These are phyloP conservation scores for Nymphalis urticae DNA, from an alignment of 2,888 invertebrate genomes.

Conservation along the genomic window DNA sequence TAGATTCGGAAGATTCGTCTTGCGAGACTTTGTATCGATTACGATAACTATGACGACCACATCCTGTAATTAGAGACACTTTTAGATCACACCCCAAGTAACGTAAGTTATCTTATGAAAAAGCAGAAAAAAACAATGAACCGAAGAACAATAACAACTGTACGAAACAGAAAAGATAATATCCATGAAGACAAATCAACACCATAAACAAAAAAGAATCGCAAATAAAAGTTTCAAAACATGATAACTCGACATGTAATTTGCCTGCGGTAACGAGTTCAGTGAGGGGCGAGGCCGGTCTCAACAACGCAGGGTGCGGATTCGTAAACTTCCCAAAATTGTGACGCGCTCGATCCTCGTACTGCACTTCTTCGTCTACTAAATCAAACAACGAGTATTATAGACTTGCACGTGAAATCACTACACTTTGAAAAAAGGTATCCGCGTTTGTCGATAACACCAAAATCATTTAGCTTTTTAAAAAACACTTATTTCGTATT, in stretches of 20 bases:
- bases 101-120: slow-evolving; percentile 16
- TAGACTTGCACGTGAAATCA: not conserved
- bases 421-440: not conserved
- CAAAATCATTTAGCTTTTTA: too few relatives aligned
- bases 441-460: too few relatives aligned
- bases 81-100: slow-evolving; percentile 38
- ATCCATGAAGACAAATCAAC: slow-evolving; percentile 16
- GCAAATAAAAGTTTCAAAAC: slow-evolving; percentile 28
- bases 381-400: slow-evolving; percentile 8
- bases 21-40: slow-evolving; percentile 58
- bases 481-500: too few relatives aligned
- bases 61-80: slow-evolving; percentile 63
- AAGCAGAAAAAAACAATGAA: slow-evolving; percentile 26
- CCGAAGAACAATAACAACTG: not conserved
- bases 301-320: slow-evolving; percentile 69
- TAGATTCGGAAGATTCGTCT: slow-evolving; percentile 72
- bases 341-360: slow-evolving; percentile 65
- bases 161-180: slow-evolving; percentile 21
- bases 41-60: slow-evolving; percentile 60
- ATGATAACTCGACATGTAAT: slow-evolving; percentile 28
- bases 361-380: slow-evolving; percentile 57
- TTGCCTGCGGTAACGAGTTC: slow-evolving; percentile 79
- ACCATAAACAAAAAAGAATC: slow-evolving; percentile 27
- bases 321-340: slow-evolving; percentile 76
- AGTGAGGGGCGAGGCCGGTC: slow-evolving; percentile 65